These are phyloP conservation scores for Mercenaria mercenaria DNA, from an alignment of 1,140 invertebrate genomes.

Conservation along the genomic window DNA sequence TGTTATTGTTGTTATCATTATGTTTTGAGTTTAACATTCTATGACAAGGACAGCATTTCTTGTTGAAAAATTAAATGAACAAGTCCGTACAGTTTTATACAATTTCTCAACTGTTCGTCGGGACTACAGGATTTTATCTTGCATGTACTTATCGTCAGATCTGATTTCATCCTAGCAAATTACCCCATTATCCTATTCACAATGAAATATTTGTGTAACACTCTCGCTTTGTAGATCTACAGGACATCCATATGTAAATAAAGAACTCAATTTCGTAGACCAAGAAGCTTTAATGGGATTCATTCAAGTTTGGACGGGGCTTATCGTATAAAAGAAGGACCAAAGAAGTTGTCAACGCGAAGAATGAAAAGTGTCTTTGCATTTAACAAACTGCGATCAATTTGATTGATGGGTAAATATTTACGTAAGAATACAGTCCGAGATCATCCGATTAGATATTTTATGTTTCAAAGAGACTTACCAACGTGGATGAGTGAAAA, in stretches of 20 bases:
- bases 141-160: neutral
- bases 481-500: neutral
- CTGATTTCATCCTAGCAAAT: constrained; percentile 6
- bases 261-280: constrained; percentile 17
- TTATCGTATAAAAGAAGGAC: constrained; percentile 8
- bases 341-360: constrained; percentile 37
- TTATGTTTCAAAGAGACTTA: neutral
- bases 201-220: constrained; percentile 22
- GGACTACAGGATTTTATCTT: neutral
- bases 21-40: no score
- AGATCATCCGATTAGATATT: constrained; percentile 20
- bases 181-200: constrained; percentile 4
- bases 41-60: no score
- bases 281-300: no score
- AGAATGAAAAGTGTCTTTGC: constrained; percentile 16
- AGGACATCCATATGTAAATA: neutral
- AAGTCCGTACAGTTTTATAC: no score
- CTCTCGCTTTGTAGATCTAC: constrained; percentile 21
- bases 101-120: no score
- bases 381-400: neutral
- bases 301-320: neutral
- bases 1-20: no score
- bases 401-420: constrained; percentile 32
- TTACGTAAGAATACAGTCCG: neutral
- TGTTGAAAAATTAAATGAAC: no score